Evolutionary conservation across 2,888 invertebrate species (phyloP).

Genomic region (Scotopteryx bipunctaria): DNA sequence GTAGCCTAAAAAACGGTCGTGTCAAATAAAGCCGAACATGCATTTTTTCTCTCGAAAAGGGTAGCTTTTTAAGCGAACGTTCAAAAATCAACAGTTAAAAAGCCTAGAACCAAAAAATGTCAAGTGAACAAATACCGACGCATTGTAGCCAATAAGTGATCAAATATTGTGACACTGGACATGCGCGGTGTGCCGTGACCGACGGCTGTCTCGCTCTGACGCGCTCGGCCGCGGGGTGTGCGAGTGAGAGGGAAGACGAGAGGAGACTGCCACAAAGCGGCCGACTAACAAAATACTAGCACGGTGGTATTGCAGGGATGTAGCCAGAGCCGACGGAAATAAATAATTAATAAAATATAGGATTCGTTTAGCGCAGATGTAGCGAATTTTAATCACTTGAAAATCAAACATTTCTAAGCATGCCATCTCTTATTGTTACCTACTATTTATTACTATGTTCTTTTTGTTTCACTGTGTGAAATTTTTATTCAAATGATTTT

Average conservation of each 20-base stretch:
- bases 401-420: too few species aligned
- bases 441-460: too few species aligned
- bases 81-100: constrained; percentile 46
- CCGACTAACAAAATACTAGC: constrained; percentile 80
- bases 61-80: constrained; percentile 28
- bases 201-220: constrained; percentile 45
- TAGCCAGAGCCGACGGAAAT: constrained; percentile 39
- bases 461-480: too few species aligned
- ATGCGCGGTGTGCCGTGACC: constrained; percentile 59
- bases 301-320: constrained; percentile 77
- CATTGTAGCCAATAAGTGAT: constrained; percentile 77
- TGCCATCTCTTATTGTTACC: too few species aligned
- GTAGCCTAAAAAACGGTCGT: too few species aligned
- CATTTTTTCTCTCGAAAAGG: constrained; percentile 15
- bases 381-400: too few species aligned
- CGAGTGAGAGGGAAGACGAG: constrained; percentile 45
- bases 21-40: constrained; percentile 2
- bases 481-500: too few species aligned
- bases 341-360: too few species aligned
- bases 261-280: constrained; percentile 70
- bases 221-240: constrained; percentile 32
- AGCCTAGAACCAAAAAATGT: constrained; percentile 44
- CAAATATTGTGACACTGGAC: constrained; percentile 69
- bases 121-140: constrained; percentile 52
- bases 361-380: too few species aligned